phyloP scores from a whole-genome alignment of 2,888 invertebrate genomes.

The Drosophila monieri region DNA sequence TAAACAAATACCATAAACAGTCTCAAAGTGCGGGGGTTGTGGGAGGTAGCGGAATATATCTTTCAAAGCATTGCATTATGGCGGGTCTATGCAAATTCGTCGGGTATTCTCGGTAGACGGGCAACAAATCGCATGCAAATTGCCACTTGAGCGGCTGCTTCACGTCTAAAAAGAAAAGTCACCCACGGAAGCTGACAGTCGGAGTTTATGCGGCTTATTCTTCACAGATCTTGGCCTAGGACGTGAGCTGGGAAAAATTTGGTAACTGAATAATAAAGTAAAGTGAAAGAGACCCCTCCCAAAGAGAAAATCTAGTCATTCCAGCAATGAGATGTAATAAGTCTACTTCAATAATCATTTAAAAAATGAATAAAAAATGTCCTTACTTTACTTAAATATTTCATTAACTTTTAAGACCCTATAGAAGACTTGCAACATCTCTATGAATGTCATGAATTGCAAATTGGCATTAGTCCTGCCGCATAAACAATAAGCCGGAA shows the following conservation, averaged over 20 bases:
- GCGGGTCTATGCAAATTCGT: constrained; percentile 66
- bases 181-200: constrained; percentile 21
- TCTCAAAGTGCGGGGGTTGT: constrained; percentile 7
- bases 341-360: too few relatives aligned
- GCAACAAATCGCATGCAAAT: constrained; percentile 76
- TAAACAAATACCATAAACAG: constrained; percentile 51
- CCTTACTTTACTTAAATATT: background rate
- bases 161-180: constrained; percentile 19
- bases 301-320: background rate
- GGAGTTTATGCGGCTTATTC: constrained; percentile 26
- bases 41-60: constrained; percentile 7
- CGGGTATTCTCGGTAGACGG: constrained; percentile 49
- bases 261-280: background rate
- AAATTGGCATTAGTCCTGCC: constrained; percentile 31
- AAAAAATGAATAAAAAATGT: background rate
- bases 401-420: background rate
- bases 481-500: constrained; percentile 30
- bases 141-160: constrained; percentile 69
- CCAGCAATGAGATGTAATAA: too few relatives aligned
- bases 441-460: constrained; percentile 28
- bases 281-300: background rate
- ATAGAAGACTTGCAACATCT: background rate
- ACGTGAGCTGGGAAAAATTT: background rate
- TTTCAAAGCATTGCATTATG: constrained; percentile 56
- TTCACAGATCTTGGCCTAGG: background rate